A percentile compares a stretch with the other conserved stretches of the same genome.
Evolutionary conservation across 2,888 invertebrate species (phyloP).

Genomic region (Pasiphila rectangulata): DNA sequence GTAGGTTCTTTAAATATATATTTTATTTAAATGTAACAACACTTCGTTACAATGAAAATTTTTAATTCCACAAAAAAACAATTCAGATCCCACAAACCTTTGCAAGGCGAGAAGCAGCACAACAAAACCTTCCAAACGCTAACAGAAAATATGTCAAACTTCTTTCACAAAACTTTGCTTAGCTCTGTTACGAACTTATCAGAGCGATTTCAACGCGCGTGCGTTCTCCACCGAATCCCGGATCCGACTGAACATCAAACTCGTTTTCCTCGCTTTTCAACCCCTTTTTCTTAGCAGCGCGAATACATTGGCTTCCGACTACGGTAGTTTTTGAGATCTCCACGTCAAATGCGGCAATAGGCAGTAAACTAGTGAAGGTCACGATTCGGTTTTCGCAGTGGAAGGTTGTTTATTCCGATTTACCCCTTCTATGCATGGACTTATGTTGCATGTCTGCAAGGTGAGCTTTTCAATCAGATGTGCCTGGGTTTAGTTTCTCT

Average conservation of each 20-base stretch:
- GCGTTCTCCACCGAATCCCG: conserved; percentile 34
- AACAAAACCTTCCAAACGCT: conserved; percentile 39
- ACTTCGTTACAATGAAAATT: too few species aligned
- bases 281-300: background rate
- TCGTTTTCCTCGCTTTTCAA: conserved; percentile 34
- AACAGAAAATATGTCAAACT: conserved; percentile 44
- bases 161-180: conserved; percentile 56
- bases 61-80: conserved; percentile 3
- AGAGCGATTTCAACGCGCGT: conserved; percentile 37
- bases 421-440: conserved; percentile 52
- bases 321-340: background rate
- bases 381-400: conserved; percentile 1
- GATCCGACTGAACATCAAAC: conserved; percentile 45
- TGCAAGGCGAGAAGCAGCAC: conserved; percentile 34
- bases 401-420: conserved; percentile 39
- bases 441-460: conserved; percentile 67
- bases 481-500: conserved; percentile 39
- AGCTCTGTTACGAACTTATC: conserved; percentile 42
- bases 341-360: conserved; percentile 34
- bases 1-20: too few species aligned
- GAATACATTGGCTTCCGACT: conserved; percentile 11
- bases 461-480: conserved; percentile 66
- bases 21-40: too few species aligned
- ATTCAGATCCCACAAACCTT: conserved; percentile 38
- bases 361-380: conserved; percentile 5